phyloP scores from a whole-genome alignment of 2,888 invertebrate genomes.

The Tribolium freemani region DNA sequence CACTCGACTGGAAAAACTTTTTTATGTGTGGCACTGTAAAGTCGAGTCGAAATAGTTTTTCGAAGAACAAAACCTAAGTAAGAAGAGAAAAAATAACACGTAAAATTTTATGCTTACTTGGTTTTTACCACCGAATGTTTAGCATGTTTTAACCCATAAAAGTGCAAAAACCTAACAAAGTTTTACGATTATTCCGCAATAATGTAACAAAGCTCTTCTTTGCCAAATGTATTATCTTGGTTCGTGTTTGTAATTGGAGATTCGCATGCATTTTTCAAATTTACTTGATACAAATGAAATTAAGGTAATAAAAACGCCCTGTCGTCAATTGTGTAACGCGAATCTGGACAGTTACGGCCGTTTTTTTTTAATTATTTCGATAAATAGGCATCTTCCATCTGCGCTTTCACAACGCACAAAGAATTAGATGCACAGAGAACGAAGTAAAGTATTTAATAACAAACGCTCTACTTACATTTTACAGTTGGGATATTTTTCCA shows the following conservation, averaged over 20 bases:
- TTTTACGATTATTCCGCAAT: slow-evolving; percentile 34
- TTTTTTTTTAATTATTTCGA: slow-evolving; percentile 4
- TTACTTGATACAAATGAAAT: slow-evolving; percentile 16
- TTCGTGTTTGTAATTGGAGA: slow-evolving; percentile 34
- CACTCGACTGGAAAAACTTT: slow-evolving; percentile 9
- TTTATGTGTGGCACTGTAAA: slow-evolving; percentile 12
- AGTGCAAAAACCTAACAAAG: slow-evolving; percentile 19
- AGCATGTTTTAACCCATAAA: slow-evolving; percentile 34
- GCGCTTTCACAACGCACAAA: background rate
- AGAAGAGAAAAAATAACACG: slow-evolving; percentile 11
- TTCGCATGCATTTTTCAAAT: slow-evolving; percentile 37
- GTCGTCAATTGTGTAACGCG: slow-evolving; percentile 11
- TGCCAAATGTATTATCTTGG: slow-evolving; percentile 23
- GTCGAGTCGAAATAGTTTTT: slow-evolving; percentile 12
- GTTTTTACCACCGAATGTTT: slow-evolving; percentile 27
- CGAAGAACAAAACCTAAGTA: background rate
- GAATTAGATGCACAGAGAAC: no score
- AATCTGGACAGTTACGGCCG: background rate
- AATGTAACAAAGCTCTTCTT: slow-evolving; percentile 28
- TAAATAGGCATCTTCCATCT: background rate
- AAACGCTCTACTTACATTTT: no score
- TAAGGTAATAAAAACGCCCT: slow-evolving; percentile 21
- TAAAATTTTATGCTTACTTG: slow-evolving; percentile 31
- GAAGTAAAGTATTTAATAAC: no score
- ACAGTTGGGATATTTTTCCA: no score